phyloP scores from a whole-genome alignment of 2,888 invertebrate genomes.

The Rotaria magnacalcarata region DNA sequence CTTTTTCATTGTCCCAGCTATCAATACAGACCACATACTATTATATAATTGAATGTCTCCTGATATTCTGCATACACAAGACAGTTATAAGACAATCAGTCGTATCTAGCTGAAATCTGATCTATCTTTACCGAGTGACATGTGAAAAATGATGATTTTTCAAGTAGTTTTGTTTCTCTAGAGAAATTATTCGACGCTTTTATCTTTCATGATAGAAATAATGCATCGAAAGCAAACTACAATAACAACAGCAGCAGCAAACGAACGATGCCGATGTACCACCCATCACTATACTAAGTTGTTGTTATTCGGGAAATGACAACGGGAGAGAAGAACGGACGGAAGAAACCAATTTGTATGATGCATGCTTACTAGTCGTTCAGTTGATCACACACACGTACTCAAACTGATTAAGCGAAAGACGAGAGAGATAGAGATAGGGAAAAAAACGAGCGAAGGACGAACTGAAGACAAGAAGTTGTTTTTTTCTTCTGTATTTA shows the following conservation, averaged over 20 bases:
- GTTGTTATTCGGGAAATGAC: constrained; percentile 13
- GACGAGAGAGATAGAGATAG: neutral
- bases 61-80: neutral
- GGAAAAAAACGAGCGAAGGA: neutral
- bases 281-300: neutral
- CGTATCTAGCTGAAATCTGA: neutral
- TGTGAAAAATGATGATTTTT: neutral
- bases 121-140: neutral
- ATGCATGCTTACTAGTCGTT: neutral
- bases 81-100: constrained; percentile 12
- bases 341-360: constrained; percentile 1
- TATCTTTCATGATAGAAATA: neutral
- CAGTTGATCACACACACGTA: neutral
- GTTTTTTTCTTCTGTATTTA: neutral
- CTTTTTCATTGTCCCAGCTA: neutral
- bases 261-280: neutral
- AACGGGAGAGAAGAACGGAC: neutral
- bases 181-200: neutral
- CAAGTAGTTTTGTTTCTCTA: neutral
- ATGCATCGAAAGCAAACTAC: neutral
- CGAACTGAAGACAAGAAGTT: neutral
- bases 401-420: neutral
- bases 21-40: neutral
- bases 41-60: constrained; percentile 2
- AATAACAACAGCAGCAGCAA: neutral